These are phyloP conservation scores for Dasysyrphus albostriatus DNA, from an alignment of 2,888 invertebrate genomes.

Conservation along the genomic window DNA sequence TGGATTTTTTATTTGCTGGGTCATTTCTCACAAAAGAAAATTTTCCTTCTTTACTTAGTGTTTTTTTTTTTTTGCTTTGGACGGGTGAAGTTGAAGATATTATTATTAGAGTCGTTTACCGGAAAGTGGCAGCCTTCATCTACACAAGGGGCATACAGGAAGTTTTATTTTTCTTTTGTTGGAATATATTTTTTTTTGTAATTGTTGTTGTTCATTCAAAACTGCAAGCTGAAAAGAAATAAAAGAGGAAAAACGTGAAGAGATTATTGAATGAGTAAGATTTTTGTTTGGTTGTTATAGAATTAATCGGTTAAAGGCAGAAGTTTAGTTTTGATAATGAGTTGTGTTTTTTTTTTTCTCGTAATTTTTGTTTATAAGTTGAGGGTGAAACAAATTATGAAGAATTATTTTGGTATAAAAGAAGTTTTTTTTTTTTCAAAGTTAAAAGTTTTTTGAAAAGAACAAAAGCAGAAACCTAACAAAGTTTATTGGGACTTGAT, in stretches of 20 bases:
- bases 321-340: conserved; percentile 8
- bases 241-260: conserved; percentile 42
- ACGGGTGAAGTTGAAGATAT: conserved; percentile 55
- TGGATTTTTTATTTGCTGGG: conserved; percentile 67
- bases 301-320: conserved; percentile 5
- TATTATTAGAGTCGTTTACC: conserved; percentile 35
- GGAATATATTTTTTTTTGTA: background rate
- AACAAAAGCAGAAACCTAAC: background rate
- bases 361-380: background rate
- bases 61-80: conserved; percentile 28
- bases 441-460: background rate
- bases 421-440: background rate
- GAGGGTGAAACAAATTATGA: background rate
- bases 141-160: conserved; percentile 28
- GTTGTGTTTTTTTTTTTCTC: too few relatives aligned
- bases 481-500: background rate
- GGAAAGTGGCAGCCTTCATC: conserved; percentile 47
- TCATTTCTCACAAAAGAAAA: conserved; percentile 65
- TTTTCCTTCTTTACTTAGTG: background rate
- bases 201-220: background rate
- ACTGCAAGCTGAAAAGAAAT: conserved; percentile 58
- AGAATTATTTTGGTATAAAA: background rate
- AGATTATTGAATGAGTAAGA: conserved; percentile 36
- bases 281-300: conserved; percentile 10
- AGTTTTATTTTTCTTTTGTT: conserved; percentile 15